These are phyloP conservation scores for Chionoecetes opilio DNA, from an alignment of 1,140 invertebrate species.

Conservation along the genomic window DNA sequence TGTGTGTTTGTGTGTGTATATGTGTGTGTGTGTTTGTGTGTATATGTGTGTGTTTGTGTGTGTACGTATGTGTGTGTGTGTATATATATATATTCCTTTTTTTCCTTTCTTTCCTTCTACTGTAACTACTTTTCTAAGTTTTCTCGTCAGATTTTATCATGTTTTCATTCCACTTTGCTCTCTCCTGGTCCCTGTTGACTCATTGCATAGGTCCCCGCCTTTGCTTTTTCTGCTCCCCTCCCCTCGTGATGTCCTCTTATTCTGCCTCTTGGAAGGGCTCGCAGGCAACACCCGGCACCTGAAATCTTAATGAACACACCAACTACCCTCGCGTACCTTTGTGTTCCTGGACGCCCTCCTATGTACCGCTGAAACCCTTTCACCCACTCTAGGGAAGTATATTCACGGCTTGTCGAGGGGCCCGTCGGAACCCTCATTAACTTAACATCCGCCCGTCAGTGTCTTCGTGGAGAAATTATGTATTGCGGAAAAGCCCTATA, in stretches of 20 bases:
- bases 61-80: too few species aligned
- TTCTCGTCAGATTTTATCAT: neutral
- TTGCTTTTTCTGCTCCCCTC: neutral
- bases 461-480: neutral
- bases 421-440: neutral
- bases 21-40: too few species aligned
- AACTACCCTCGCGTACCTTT: neutral
- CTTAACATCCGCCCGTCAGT: neutral
- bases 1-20: too few species aligned
- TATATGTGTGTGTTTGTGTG: neutral
- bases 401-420: neutral
- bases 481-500: neutral
- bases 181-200: too few species aligned
- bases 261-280: neutral
- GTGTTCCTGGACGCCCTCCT: neutral
- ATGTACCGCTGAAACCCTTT: neutral
- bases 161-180: too few species aligned
- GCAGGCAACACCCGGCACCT: neutral
- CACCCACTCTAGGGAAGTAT: conserved; percentile 1
- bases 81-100: neutral
- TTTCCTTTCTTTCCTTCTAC: neutral
- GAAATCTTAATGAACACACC: conserved; percentile 29
- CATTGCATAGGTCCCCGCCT: neutral
- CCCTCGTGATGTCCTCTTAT: neutral
- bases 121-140: neutral